Base-by-base conservation (phyloP, 2,797 vertebrate genomes). In the Mus caroli region DNA sequence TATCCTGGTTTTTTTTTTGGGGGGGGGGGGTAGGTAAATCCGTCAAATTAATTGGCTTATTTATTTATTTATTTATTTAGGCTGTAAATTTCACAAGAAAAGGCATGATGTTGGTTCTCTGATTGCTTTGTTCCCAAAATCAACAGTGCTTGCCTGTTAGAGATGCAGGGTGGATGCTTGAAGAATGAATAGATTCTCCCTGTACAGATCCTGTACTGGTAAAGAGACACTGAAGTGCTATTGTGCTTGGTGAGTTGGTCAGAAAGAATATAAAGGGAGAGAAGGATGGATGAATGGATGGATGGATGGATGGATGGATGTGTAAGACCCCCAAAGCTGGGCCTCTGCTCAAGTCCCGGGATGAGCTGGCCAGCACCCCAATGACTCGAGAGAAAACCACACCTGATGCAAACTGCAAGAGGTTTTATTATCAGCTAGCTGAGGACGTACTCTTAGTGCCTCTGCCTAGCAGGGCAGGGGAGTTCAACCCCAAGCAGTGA, bases 31-130 rank as follows among this genome's bases (percentile, higher is more conserved):
- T 90, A 92, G 92, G 83, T 43, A 93, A 83, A 91, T 76, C 20
- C 93, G 92, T 87, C 75, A 84, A 54, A 50, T 80, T 92, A 95
- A 88, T 56, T 94, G 78, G 82, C 78, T 77, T 95, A 26, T 26
- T 60, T 60, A 64, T 64, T 64, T 64, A 31, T 75, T 73, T 95
- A 26, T 26, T 24, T 60, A 64, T 13, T 94, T 97, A 87, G 82
- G 86, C 82, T 91, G 19, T 96, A 79, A 92, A 93, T 94, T 95
- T 93, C 79, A 69, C 77, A 56, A 93, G 77, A 56, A 88, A 76
- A 90, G 82, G 86, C 28, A 52, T 15, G 19, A 1, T 20, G 12
- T 77, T 92, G 90, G n/a, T 79, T 88, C 89, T 88, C 67, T 34
- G 80, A 56, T 76, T 43, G n/a, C 50, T 60, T 17, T 62, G 56